Evolutionary conservation across 2,888 invertebrate species (phyloP).

Genomic region (Harpalus rufipes): DNA sequence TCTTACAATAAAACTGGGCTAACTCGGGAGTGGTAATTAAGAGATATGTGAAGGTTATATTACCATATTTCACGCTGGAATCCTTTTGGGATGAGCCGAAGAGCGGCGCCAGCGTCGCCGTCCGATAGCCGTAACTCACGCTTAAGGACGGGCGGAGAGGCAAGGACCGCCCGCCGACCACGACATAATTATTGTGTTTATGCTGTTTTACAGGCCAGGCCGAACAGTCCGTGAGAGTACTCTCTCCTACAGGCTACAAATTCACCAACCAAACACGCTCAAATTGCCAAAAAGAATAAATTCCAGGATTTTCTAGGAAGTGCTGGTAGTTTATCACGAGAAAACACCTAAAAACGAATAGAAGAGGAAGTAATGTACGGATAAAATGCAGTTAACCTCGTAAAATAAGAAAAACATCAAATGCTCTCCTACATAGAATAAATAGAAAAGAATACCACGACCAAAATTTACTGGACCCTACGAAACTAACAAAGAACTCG

Average conservation of each 20-base stretch:
- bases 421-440: not conserved
- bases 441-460: not conserved
- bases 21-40: slow-evolving; percentile 58
- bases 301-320: slow-evolving; percentile 34
- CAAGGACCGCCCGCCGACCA: slow-evolving; percentile 35
- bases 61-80: slow-evolving; percentile 66
- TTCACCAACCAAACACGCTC: slow-evolving; percentile 32
- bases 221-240: not conserved
- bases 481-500: not conserved
- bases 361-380: not conserved
- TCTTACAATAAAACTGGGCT: slow-evolving; percentile 38
- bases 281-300: slow-evolving; percentile 52
- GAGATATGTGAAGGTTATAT: slow-evolving; percentile 68
- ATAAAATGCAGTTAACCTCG: slow-evolving; percentile 12
- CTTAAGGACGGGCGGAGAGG: slow-evolving; percentile 50
- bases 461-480: not conserved
- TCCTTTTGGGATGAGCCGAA: slow-evolving; percentile 64
- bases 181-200: slow-evolving; percentile 67
- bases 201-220: slow-evolving; percentile 35
- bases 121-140: slow-evolving; percentile 61
- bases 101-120: slow-evolving; percentile 28
- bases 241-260: not conserved
- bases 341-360: slow-evolving; percentile 24
- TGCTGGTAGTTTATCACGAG: slow-evolving; percentile 24
- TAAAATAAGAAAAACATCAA: slow-evolving; percentile 1